A percentile compares a stretch with the other conserved stretches of the same genome.
These are phyloP conservation scores for Huso huso DNA, from an alignment of 2,797 vertebrate genomes.

Conservation along the genomic window DNA sequence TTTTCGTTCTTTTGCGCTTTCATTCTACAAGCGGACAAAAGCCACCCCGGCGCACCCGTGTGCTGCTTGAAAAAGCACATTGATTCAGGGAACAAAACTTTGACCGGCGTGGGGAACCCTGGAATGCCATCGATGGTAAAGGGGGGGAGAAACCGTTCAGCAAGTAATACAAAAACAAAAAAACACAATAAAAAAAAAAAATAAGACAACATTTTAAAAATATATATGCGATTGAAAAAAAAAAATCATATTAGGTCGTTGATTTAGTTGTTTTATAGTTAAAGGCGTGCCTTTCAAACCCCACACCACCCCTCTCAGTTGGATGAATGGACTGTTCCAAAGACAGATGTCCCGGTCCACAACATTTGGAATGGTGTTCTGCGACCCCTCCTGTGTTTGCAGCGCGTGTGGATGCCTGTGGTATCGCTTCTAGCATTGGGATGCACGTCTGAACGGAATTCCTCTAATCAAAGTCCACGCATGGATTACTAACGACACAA, in stretches of 20 bases:
- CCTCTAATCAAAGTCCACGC: no score
- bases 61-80: slow-evolving; percentile 6
- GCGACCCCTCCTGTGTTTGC: no score
- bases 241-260: neutral
- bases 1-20: neutral
- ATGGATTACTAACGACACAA: no score
- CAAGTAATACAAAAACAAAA: neutral
- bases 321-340: slow-evolving; percentile 13
- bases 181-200: neutral
- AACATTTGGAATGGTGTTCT: neutral
- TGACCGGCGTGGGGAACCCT: neutral
- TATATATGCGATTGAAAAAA: neutral
- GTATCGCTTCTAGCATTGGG: no score
- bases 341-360: slow-evolving; percentile 10
- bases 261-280: neutral
- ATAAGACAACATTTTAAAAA: neutral
- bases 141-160: no score
- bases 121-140: no score
- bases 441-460: no score
- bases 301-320: neutral
- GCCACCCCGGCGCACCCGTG: slow-evolving; percentile 7
- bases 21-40: slow-evolving; percentile 3
- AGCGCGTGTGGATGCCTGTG: no score
- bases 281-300: neutral
- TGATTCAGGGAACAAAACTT: neutral